These are phyloP conservation scores for Nothoprocta pentlandii DNA, from an alignment of 2,113 vertebrate species.

Conservation along the genomic window DNA sequence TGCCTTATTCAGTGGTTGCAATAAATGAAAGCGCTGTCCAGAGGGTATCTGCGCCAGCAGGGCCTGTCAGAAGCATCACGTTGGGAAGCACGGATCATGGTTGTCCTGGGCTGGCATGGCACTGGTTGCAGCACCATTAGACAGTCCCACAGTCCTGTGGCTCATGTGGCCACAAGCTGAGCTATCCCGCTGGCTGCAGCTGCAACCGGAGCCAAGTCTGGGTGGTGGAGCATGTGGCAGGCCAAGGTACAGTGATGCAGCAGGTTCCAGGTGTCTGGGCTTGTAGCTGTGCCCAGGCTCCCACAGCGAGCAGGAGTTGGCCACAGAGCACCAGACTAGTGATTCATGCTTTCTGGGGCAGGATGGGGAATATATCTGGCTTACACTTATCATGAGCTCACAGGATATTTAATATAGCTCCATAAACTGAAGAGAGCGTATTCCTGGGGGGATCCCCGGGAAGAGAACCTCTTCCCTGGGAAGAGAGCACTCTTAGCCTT, in stretches of 20 bases:
- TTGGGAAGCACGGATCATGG: neutral
- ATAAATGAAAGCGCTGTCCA: neutral
- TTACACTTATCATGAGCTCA: neutral
- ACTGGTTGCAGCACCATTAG: neutral
- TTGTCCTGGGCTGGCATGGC: neutral
- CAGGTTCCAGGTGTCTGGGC: neutral
- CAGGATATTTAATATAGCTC: neutral
- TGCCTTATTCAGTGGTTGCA: neutral
- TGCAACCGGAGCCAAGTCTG: neutral
- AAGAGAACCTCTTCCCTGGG: neutral
- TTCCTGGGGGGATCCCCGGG: too few species aligned
- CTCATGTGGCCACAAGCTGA: neutral
- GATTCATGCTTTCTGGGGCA: neutral
- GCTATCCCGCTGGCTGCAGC: rapidly evolving
- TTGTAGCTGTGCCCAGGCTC: neutral
- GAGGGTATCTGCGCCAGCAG: neutral
- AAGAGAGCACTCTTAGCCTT: neutral
- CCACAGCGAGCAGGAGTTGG: neutral
- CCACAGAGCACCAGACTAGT: neutral
- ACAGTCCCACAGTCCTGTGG: neutral
- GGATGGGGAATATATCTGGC: neutral
- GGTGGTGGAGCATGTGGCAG: neutral
- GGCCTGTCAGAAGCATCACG: rapidly evolving
- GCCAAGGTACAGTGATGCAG: neutral
- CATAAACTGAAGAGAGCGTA: neutral